Evolutionary conservation across 2,888 invertebrate species (phyloP).

Genomic region (Euclidia mi): DNA sequence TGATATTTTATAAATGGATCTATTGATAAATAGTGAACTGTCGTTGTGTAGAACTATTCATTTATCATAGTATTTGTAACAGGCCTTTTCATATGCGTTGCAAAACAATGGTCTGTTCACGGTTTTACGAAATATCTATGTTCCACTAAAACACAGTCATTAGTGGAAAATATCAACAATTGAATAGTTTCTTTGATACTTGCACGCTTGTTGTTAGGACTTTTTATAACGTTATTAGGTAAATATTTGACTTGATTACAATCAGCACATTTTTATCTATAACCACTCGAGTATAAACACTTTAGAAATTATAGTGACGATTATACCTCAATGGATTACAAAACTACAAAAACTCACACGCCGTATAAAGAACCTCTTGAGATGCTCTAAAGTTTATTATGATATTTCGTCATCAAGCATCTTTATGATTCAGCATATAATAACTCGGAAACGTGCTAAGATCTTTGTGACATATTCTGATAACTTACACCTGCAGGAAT

Average conservation of each 20-base stretch:
- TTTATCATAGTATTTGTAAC: conserved; percentile 76
- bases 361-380: conserved; percentile 25
- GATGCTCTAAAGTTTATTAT: conserved; percentile 38
- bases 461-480: conserved; percentile 26
- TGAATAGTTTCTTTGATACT: conserved; percentile 60
- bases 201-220: conserved; percentile 25
- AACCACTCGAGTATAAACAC: not conserved
- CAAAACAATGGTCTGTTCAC: conserved; percentile 83
- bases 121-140: conserved; percentile 78
- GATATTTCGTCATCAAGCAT: conserved; percentile 39
- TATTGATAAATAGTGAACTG: conserved; percentile 72
- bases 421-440: conserved; percentile 46
- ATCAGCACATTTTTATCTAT: not conserved
- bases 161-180: conserved; percentile 63
- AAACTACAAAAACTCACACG: conserved; percentile 29
- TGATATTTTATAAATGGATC: conserved; percentile 64
- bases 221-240: conserved; percentile 18
- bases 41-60: conserved; percentile 74
- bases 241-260: conserved; percentile 7
- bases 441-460: conserved; percentile 27
- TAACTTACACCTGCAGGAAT: conserved; percentile 20
- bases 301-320: not conserved
- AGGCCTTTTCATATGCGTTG: conserved; percentile 78
- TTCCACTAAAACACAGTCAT: conserved; percentile 68
- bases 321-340: conserved; percentile 22